Evolutionary conservation across 2,113 vertebrate genomes (phyloP).

Genomic region (Phalacrocorax pelagicus): DNA sequence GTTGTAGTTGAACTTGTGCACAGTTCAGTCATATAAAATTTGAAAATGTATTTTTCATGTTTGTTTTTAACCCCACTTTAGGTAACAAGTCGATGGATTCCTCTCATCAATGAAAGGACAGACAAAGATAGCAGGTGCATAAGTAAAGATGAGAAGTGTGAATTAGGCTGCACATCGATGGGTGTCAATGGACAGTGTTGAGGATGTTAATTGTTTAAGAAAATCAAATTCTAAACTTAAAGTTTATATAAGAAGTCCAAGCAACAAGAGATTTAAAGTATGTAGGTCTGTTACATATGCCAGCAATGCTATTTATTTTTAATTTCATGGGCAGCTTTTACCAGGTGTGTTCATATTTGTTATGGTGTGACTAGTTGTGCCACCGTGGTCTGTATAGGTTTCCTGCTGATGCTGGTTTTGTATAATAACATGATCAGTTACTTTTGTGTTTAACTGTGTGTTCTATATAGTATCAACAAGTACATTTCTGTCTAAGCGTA

Average conservation of each 20-base stretch:
- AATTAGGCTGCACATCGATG: constrained; percentile 21
- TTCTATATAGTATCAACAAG: neutral
- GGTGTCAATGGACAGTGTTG: constrained; percentile 14
- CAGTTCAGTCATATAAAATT: neutral
- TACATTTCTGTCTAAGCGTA: neutral
- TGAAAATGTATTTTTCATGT: neutral
- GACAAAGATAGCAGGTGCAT: constrained; percentile 98
- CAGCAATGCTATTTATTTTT: constrained; percentile 7
- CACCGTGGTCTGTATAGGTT: neutral
- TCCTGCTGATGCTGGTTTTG: neutral
- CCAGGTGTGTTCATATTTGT: constrained; percentile 28
- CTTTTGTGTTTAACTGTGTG: neutral
- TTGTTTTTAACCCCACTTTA: constrained; percentile 61
- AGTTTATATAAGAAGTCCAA: constrained; percentile 45
- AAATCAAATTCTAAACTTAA: constrained; percentile 46
- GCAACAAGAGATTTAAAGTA: constrained; percentile 18
- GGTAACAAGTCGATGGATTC: constrained; percentile 99
- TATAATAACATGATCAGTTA: neutral
- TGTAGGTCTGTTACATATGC: constrained; percentile 27
- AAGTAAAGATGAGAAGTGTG: constrained; percentile 46
- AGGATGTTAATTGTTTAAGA: constrained; percentile 31
- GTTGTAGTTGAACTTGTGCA: neutral
- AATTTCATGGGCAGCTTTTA: neutral
- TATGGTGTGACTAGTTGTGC: neutral
- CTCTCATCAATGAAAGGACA: constrained; percentile 95